Percentiles rank a stretch among this genome's conserved stretches.
phyloP scores from a whole-genome alignment of 2,888 invertebrate species.

The Cataglyphis livida region DNA sequence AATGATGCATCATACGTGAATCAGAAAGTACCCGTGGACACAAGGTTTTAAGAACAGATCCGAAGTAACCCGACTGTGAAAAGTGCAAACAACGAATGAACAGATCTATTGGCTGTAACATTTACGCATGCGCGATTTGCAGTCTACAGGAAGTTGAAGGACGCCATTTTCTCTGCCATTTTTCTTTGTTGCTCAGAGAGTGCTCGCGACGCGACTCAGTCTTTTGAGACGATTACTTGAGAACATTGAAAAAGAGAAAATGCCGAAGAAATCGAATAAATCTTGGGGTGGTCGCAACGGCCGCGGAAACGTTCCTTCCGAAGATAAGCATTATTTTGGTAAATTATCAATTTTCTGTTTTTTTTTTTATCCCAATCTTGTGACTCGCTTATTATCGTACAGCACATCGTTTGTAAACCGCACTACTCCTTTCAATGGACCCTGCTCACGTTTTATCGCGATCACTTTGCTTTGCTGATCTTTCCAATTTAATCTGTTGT shows the following conservation, averaged over 20 bases:
- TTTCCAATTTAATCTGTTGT: neutral
- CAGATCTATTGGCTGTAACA: no score
- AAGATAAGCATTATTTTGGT: conserved; percentile 78
- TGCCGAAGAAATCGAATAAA: conserved; percentile 79
- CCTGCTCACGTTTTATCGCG: neutral
- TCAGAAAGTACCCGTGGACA: no score
- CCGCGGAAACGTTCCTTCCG: conserved; percentile 8
- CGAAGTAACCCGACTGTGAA: no score
- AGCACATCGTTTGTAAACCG: no score
- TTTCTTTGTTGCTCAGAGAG: no score
- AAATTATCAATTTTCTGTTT: conserved; percentile 13
- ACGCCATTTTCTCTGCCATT: neutral
- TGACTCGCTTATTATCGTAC: neutral
- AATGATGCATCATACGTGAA: no score
- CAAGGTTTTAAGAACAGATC: no score
- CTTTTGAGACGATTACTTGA: neutral
- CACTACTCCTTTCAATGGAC: neutral
- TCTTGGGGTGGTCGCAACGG: conserved; percentile 68
- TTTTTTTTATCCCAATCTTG: neutral
- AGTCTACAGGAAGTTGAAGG: neutral
- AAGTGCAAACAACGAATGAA: no score
- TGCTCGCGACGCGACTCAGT: neutral
- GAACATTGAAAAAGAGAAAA: conserved; percentile 57
- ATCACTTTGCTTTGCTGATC: neutral
- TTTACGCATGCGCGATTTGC: no score